These are phyloP conservation scores for Melieria crassipennis DNA, from an alignment of 2,888 invertebrate species.

Conservation along the genomic window DNA sequence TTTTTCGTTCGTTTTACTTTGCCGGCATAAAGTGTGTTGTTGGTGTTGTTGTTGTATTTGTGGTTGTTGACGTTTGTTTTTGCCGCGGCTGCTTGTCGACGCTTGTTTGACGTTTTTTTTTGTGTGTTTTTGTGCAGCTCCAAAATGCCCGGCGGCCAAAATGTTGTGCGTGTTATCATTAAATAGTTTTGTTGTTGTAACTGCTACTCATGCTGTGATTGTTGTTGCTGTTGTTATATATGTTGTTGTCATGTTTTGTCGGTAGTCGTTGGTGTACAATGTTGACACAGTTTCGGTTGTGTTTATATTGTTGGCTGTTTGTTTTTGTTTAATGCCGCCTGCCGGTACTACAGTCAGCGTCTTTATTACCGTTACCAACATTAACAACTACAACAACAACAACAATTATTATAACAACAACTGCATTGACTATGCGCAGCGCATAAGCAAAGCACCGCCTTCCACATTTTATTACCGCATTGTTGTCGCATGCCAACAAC, in stretches of 20 bases:
- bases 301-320: neutral
- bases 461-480: no score
- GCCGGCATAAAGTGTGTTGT: neutral
- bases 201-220: neutral
- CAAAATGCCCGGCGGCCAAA: neutral
- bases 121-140: neutral
- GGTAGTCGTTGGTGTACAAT: conserved; percentile 9
- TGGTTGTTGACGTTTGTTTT: neutral
- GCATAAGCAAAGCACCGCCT: no score
- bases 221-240: conserved; percentile 5
- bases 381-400: no score
- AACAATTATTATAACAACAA: no score
- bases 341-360: no score
- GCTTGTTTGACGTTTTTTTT: conserved; percentile 3
- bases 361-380: no score
- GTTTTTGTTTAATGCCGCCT: neutral
- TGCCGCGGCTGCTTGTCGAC: neutral
- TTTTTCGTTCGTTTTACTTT: neutral
- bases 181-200: conserved; percentile 8
- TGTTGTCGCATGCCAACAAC: no score
- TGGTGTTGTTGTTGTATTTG: neutral
- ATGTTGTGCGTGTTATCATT: conserved; percentile 18
- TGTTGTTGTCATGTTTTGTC: neutral
- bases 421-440: no score
- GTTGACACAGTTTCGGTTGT: conserved; percentile 17